Conservation (phyloP, 2,113 vertebrate genomes). For the Nothoprocta pentlandii region DNA sequence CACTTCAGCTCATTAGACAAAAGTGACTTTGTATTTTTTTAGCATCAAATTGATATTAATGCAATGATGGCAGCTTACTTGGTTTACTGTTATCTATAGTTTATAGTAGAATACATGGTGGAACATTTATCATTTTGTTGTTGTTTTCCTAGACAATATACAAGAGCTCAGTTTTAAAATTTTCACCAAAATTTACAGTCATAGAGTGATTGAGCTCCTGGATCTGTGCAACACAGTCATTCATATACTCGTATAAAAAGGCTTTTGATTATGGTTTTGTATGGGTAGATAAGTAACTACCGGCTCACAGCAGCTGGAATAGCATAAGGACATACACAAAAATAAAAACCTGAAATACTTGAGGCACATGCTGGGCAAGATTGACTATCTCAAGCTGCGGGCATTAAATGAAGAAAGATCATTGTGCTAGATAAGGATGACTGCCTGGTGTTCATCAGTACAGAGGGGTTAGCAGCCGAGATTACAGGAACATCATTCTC, state of each 20-base stretch:
- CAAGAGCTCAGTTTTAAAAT: background rate
- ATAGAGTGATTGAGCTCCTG: background rate
- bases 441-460: slow-evolving; percentile 40
- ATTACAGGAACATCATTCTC: slow-evolving; percentile 40
- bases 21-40: background rate
- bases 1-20: background rate
- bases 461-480: slow-evolving; percentile 28
- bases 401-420: slow-evolving; percentile 50
- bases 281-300: background rate
- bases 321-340: background rate
- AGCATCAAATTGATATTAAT: background rate
- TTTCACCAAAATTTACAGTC: background rate
- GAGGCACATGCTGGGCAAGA: background rate
- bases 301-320: background rate
- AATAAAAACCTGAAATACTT: slow-evolving; percentile 32
- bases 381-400: slow-evolving; percentile 31
- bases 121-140: background rate
- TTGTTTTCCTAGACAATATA: background rate
- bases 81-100: background rate
- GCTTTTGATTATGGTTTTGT: slow-evolving; percentile 28
- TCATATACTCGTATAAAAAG: background rate
- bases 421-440: slow-evolving; percentile 49
- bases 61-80: background rate
- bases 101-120: background rate
- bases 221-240: background rate